A percentile compares a stretch with the other conserved stretches of the same genome.
Evolutionary conservation across 2,113 vertebrate genomes (phyloP).

Genomic region (Macquaria ambigua): DNA sequence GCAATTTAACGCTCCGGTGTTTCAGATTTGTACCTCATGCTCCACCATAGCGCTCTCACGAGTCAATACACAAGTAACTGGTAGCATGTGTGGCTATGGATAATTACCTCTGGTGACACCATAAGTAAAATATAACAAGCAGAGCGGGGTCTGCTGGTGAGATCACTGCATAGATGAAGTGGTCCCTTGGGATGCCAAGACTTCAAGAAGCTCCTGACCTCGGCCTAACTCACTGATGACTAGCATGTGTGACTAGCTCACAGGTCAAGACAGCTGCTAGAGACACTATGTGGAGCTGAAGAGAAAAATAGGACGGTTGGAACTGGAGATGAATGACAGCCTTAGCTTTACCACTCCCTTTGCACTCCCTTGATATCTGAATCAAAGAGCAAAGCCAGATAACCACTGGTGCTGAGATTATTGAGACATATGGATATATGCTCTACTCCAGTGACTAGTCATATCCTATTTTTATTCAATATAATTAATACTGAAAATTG

Average conservation of each 20-base stretch:
- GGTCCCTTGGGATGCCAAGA: constrained; percentile 80
- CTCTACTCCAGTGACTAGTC: constrained; percentile 30
- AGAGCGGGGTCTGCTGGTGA: constrained; percentile 80
- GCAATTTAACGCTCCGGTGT: constrained; percentile 73
- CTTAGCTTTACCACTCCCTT: constrained; percentile 49
- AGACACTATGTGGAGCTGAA: constrained; percentile 62
- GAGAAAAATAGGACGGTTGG: constrained; percentile 60
- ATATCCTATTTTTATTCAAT: constrained; percentile 52
- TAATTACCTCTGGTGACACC: constrained; percentile 84
- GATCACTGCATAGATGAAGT: constrained; percentile 84
- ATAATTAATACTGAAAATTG: constrained; percentile 56
- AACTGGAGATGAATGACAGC: constrained; percentile 62
- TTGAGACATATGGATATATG: constrained; percentile 65
- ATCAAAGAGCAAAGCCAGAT: constrained; percentile 57
- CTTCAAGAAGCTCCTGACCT: constrained; percentile 87
- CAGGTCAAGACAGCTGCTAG: constrained; percentile 82
- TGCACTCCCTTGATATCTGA: constrained; percentile 57
- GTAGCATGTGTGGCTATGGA: constrained; percentile 83
- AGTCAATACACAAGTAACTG: constrained; percentile 76
- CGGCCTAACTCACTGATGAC: constrained; percentile 84
- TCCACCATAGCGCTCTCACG: constrained; percentile 41
- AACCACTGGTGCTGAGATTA: constrained; percentile 45
- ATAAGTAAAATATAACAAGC: constrained; percentile 86
- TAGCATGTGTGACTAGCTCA: constrained; percentile 85
- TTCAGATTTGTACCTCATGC: constrained; percentile 77